phyloP scores from a whole-genome alignment of 1,140 invertebrate species.

The Dreissena rostriformis region DNA sequence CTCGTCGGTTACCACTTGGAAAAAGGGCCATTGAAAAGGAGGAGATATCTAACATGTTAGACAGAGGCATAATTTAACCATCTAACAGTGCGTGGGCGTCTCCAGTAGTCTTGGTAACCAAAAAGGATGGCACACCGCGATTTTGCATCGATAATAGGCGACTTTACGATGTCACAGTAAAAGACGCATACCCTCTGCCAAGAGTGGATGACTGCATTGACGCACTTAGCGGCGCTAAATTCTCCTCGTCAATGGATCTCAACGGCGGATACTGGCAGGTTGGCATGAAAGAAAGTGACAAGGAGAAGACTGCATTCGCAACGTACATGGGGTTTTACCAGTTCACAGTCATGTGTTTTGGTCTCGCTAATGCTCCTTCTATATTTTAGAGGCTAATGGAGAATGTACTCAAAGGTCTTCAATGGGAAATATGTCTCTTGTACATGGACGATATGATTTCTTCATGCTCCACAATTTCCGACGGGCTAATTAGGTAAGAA shows the following conservation, averaged over 20 bases:
- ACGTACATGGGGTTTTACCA: no score
- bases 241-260: slow-evolving; percentile 15
- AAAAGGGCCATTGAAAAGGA: no score
- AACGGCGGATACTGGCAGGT: slow-evolving; percentile 7
- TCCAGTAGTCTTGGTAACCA: background rate
- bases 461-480: no score
- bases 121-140: slow-evolving; percentile 10
- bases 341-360: no score
- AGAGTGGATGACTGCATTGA: slow-evolving; percentile 13
- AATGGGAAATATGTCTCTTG: no score
- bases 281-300: slow-evolving; percentile 13
- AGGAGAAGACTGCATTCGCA: slow-evolving; percentile 28
- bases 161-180: background rate
- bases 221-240: slow-evolving; percentile 5
- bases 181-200: slow-evolving; percentile 20
- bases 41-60: no score
- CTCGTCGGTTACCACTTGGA: no score
- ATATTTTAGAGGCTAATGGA: no score
- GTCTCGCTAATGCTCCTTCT: no score
- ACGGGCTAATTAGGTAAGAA: no score
- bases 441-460: no score
- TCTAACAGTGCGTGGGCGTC: slow-evolving; percentile 5
- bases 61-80: background rate
- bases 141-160: slow-evolving; percentile 10
- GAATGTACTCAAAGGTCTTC: no score